Evolutionary conservation across 1,140 invertebrate genomes (phyloP).

Genomic region (Pollicipes pollicipes): DNA sequence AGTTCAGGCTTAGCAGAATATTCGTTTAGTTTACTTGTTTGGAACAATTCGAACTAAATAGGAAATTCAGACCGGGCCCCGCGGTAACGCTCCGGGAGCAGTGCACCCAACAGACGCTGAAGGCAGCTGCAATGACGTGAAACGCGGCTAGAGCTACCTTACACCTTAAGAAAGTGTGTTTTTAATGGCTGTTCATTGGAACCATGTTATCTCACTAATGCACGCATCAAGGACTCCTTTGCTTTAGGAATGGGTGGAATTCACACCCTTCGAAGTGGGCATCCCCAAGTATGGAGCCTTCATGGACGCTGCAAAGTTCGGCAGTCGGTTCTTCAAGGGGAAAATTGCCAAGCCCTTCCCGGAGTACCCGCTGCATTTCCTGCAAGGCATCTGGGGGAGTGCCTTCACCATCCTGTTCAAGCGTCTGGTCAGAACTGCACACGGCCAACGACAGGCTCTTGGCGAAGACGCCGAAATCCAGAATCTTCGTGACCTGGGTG

Average conservation of each 20-base stretch:
- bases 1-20: no score
- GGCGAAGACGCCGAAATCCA: not conserved
- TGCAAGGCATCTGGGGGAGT: slow-evolving; percentile 33
- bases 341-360: slow-evolving; percentile 27
- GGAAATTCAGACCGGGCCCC: no score
- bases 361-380: slow-evolving; percentile 29
- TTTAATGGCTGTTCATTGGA: no score
- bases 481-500: not conserved
- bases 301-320: slow-evolving; percentile 30
- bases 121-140: no score
- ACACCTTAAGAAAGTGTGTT: no score
- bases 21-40: no score
- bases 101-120: no score
- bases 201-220: no score
- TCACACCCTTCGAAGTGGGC: slow-evolving; percentile 33
- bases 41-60: no score
- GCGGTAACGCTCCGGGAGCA: no score
- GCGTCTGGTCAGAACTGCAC: slow-evolving; percentile 22
- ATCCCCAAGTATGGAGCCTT: slow-evolving; percentile 35
- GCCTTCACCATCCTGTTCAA: slow-evolving; percentile 34
- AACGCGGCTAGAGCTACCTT: no score
- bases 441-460: slow-evolving; percentile 4
- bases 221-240: no score
- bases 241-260: slow-evolving; percentile 33
- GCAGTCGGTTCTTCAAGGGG: slow-evolving; percentile 32